Percentiles rank a stretch among this genome's conserved stretches.
phyloP scores from a whole-genome alignment of 2,113 vertebrate species.

The Pardalotus punctatus region DNA sequence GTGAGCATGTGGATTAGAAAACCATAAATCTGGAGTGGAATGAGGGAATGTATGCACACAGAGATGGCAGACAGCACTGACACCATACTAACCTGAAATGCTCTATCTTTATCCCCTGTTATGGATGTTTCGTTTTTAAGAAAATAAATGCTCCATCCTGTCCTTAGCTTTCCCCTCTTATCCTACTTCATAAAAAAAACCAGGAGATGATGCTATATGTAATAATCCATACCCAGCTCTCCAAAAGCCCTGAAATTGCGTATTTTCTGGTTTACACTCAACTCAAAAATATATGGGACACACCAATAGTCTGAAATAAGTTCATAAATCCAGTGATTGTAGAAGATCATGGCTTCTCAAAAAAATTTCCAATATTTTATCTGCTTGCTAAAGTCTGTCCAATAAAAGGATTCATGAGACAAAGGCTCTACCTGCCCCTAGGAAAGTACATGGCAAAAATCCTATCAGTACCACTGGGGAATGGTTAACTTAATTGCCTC shows the following conservation, averaged over 20 bases:
- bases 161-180: background rate
- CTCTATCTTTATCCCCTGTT: background rate
- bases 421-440: background rate
- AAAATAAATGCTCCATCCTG: background rate
- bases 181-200: background rate
- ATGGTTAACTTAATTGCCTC: background rate
- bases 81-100: background rate
- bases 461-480: background rate
- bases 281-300: background rate
- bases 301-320: background rate
- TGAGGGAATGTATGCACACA: background rate
- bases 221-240: background rate
- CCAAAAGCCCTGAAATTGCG: rapidly evolving
- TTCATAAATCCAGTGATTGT: background rate
- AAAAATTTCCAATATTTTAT: background rate
- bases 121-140: background rate
- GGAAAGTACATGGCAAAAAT: background rate
- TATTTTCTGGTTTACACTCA: background rate
- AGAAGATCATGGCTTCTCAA: background rate
- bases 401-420: background rate
- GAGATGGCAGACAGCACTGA: background rate
- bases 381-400: background rate
- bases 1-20: background rate
- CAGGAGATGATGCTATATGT: background rate
- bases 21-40: background rate